phyloP scores from a whole-genome alignment of 2,113 vertebrate species.

The Plestiodon gilberti region DNA sequence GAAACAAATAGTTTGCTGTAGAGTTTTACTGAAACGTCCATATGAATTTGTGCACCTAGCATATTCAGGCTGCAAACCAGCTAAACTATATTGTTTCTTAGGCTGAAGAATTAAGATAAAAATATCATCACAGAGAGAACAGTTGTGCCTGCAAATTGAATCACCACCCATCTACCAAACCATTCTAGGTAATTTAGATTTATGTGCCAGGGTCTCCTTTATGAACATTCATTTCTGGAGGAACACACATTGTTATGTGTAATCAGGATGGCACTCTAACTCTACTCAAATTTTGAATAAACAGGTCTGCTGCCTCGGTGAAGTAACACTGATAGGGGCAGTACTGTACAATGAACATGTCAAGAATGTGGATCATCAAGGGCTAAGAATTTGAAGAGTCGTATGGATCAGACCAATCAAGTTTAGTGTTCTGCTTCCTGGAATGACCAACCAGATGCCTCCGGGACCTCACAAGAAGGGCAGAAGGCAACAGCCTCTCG shows the following conservation, averaged over 20 bases:
- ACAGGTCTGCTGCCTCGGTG: neutral
- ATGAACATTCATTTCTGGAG: neutral
- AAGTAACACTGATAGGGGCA: neutral
- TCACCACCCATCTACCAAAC: neutral
- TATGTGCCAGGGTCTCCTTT: neutral
- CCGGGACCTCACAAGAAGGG: too few species aligned
- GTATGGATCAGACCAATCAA: too few species aligned
- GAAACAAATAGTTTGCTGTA: neutral
- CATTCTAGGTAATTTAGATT: neutral
- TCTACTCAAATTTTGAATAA: neutral
- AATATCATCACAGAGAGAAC: neutral
- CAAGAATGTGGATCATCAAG: neutral
- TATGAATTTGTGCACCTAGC: neutral
- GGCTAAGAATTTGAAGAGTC: too few species aligned
- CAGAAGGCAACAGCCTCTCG: too few species aligned
- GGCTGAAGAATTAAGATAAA: neutral
- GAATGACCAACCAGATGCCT: too few species aligned
- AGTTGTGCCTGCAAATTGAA: neutral
- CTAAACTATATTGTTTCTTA: neutral
- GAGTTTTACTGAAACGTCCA: neutral
- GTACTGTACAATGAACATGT: neutral
- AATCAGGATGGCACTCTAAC: neutral
- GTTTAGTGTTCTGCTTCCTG: too few species aligned
- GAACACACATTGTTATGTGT: neutral
- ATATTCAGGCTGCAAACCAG: neutral